Percentiles rank a stretch among this genome's conserved stretches.
Conservation (phyloP, 2,888 invertebrate genomes). For the Drosophila leonis region DNA sequence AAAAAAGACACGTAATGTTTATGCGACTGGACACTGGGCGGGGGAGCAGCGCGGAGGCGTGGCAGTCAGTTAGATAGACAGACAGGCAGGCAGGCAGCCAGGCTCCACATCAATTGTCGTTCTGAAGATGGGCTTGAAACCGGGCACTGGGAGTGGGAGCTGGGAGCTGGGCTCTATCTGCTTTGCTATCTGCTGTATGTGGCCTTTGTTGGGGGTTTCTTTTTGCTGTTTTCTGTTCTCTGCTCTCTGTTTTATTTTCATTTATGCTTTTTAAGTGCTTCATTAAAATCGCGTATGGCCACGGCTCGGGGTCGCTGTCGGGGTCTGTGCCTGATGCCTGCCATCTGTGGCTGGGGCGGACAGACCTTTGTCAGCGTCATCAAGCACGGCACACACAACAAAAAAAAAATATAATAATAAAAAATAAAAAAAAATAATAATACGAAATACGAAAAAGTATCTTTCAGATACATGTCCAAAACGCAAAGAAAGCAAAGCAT, state of each 20-base stretch:
- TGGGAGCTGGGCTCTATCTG: conserved; percentile 10
- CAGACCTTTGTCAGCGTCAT: conserved; percentile 80
- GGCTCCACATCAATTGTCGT: conserved; percentile 80
- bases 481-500: conserved; percentile 73
- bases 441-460: conserved; percentile 61
- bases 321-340: conserved; percentile 24
- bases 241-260: conserved; percentile 69
- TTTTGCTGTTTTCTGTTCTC: conserved; percentile 38
- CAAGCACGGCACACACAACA: conserved; percentile 59
- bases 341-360: conserved; percentile 47
- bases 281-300: conserved; percentile 78
- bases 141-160: conserved; percentile 14
- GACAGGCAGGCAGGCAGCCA: conserved; percentile 12
- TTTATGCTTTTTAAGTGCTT: conserved; percentile 82
- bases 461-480: conserved; percentile 78
- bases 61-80: conserved; percentile 18
- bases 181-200: conserved; percentile 26
- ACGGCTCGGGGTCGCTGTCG: conserved; percentile 50
- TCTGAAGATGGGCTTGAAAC: conserved; percentile 67
- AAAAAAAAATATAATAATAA: conserved; percentile 8
- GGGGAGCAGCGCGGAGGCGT: conserved; percentile 10
- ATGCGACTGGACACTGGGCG: conserved; percentile 22
- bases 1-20: conserved; percentile 52
- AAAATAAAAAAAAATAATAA: no score
- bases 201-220: conserved; percentile 61